These are phyloP conservation scores for Ophiodon elongatus DNA, from an alignment of 2,113 vertebrate species.

Conservation along the genomic window DNA sequence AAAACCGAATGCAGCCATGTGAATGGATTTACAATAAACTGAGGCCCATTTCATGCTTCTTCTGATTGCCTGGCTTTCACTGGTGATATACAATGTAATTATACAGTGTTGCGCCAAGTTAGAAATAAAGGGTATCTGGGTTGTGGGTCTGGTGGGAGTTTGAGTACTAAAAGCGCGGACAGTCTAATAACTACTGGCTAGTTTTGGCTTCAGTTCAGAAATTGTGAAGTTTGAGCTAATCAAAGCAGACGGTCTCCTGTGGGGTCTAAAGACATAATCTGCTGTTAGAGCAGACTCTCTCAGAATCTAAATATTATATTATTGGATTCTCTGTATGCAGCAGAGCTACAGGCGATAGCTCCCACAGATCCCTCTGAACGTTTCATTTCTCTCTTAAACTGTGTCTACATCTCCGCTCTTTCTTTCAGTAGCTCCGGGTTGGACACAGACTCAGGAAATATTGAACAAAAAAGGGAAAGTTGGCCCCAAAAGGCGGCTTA, in stretches of 20 bases:
- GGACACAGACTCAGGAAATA: background rate
- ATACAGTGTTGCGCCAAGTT: slow-evolving; percentile 9
- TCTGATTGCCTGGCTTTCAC: slow-evolving; percentile 43
- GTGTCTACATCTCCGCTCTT: background rate
- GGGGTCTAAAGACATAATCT: slow-evolving; percentile 53
- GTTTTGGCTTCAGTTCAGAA: slow-evolving; percentile 47
- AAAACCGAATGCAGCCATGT: slow-evolving; percentile 36
- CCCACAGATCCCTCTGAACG: slow-evolving; percentile 9
- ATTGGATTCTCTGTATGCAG: slow-evolving; percentile 32
- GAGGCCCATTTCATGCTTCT: slow-evolving; percentile 20
- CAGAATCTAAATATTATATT: slow-evolving; percentile 44
- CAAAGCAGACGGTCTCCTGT: slow-evolving; percentile 44
- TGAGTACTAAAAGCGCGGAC: slow-evolving; percentile 42
- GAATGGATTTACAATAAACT: slow-evolving; percentile 41
- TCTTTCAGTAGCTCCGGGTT: background rate
- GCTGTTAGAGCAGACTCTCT: slow-evolving; percentile 38
- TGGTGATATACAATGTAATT: slow-evolving; percentile 58
- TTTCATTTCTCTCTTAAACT: slow-evolving; percentile 10
- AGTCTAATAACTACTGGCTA: slow-evolving; percentile 33
- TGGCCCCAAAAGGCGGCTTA: slow-evolving; percentile 7
- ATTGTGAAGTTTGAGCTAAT: slow-evolving; percentile 39
- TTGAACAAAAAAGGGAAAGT: background rate
- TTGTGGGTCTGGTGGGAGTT: slow-evolving; percentile 10
- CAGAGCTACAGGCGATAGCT: slow-evolving; percentile 26
- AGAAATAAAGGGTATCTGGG: background rate